phyloP scores from a whole-genome alignment of 2,113 vertebrate genomes.

The Podarcis raffonei region DNA sequence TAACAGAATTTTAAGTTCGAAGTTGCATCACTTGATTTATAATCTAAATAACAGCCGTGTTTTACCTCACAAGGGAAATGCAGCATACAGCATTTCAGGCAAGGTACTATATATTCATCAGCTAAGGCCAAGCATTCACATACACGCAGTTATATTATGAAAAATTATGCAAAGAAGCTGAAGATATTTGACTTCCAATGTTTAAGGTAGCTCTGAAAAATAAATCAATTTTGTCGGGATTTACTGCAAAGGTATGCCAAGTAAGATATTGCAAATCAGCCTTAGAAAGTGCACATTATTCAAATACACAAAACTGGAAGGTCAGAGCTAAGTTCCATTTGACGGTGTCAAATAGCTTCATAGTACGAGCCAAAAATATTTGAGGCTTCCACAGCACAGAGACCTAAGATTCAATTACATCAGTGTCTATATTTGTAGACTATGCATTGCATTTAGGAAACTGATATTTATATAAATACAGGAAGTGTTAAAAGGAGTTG shows the following conservation, averaged over 20 bases:
- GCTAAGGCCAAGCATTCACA: background rate
- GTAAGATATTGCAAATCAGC: conserved; percentile 36
- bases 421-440: conserved; percentile 32
- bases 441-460: background rate
- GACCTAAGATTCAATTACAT: conserved; percentile 22
- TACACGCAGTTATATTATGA: background rate
- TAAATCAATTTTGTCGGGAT: background rate
- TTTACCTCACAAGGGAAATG: background rate
- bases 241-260: conserved; percentile 17
- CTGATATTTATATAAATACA: conserved; percentile 41
- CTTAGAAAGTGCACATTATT: conserved; percentile 54
- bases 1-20: background rate
- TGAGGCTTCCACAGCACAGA: conserved; percentile 28
- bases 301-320: conserved; percentile 5
- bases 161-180: background rate
- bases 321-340: background rate
- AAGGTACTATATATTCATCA: background rate
- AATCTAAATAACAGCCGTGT: background rate
- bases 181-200: background rate
- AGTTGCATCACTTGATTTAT: background rate
- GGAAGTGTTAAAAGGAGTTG: conserved; percentile 37
- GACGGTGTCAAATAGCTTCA: background rate
- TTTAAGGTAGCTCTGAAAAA: background rate
- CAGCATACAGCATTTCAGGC: background rate
- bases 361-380: background rate